phyloP scores from a whole-genome alignment of 2,113 vertebrate genomes.

The Artemisiospiza belli region DNA sequence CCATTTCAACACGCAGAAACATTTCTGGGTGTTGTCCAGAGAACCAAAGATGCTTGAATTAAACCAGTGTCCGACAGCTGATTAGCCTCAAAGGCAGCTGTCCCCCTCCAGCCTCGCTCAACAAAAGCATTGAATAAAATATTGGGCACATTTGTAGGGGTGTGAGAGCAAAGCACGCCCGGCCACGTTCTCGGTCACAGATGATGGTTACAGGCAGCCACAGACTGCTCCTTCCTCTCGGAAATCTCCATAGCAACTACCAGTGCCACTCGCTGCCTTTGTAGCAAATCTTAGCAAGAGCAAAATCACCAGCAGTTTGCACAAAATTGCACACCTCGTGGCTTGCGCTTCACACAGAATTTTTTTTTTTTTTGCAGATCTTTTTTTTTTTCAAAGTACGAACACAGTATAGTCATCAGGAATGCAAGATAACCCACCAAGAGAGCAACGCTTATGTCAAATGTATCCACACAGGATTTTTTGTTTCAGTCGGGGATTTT shows the following conservation, averaged over 20 bases:
- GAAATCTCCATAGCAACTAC: slow-evolving; percentile 75
- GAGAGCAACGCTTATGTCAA: background rate
- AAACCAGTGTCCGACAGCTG: background rate
- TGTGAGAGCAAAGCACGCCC: slow-evolving; percentile 25
- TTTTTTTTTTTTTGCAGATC: background rate
- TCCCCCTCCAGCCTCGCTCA: background rate
- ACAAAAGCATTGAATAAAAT: background rate
- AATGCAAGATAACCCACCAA: slow-evolving; percentile 30
- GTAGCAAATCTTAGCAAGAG: slow-evolving; percentile 54
- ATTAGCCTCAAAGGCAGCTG: background rate
- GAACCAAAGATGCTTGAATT: background rate
- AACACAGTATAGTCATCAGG: background rate
- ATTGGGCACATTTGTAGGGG: slow-evolving; percentile 23
- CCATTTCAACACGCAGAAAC: background rate
- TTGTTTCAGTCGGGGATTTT: background rate
- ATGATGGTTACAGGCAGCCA: slow-evolving; percentile 31
- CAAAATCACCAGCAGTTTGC: slow-evolving; percentile 35
- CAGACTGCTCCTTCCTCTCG: slow-evolving; percentile 11
- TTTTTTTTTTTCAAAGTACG: background rate
- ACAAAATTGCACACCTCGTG: slow-evolving; percentile 38
- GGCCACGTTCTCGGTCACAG: slow-evolving; percentile 1
- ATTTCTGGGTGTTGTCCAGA: background rate
- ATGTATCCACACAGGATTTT: background rate
- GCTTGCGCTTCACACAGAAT: background rate
- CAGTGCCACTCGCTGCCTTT: slow-evolving; percentile 23